phyloP scores from a whole-genome alignment of 2,113 vertebrate genomes.

The Hepsetus odoe region DNA sequence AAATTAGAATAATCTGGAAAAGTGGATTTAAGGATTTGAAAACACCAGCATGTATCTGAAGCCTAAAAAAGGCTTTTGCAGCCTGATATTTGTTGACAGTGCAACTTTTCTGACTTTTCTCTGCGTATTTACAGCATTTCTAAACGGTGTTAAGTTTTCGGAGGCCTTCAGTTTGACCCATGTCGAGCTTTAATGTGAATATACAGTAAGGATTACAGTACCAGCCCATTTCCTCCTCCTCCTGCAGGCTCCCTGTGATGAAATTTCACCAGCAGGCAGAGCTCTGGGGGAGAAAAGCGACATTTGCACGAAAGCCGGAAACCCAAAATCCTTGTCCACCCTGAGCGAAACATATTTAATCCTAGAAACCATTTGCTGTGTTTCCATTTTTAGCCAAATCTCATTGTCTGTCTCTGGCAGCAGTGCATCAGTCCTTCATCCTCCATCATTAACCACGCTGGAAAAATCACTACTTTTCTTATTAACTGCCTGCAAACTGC shows the following conservation, averaged over 20 bases:
- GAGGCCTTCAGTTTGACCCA: no score
- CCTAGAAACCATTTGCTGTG: constrained; percentile 24
- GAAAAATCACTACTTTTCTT: no score
- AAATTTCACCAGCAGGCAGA: not conserved
- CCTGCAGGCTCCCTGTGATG: not conserved
- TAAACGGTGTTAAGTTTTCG: no score
- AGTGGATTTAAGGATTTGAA: no score
- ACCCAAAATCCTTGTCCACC: constrained; percentile 34
- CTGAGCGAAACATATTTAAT: constrained; percentile 42
- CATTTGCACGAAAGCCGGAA: constrained; percentile 41
- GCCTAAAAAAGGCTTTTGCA: no score
- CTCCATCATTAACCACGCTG: not conserved
- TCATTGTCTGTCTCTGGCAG: constrained; percentile 8
- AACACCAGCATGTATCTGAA: no score
- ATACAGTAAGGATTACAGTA: not conserved
- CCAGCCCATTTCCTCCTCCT: not conserved
- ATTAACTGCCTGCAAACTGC: no score
- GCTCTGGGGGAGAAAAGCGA: not conserved
- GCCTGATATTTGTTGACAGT: no score
- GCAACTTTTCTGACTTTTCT: no score
- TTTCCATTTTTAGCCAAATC: constrained; percentile 33
- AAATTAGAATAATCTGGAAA: no score
- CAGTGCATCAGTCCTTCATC: constrained; percentile 2
- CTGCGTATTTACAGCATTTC: no score
- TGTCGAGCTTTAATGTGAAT: not conserved